Evolutionary conservation across 2,888 invertebrate species (phyloP).

Genomic region (Yponomeuta sedellus): DNA sequence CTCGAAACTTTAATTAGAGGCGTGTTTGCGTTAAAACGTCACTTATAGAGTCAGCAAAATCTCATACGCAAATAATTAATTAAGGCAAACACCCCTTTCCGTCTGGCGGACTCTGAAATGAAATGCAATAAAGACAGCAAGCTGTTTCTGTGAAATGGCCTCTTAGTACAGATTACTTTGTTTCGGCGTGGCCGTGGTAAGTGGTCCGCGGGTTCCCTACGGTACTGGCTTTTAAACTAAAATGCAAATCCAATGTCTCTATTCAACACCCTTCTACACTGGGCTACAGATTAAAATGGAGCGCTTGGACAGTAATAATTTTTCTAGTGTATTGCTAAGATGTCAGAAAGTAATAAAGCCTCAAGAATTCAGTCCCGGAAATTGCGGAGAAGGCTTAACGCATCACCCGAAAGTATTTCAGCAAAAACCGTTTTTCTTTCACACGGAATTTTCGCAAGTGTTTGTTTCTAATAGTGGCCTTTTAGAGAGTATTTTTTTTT

Average conservation of each 20-base stretch:
- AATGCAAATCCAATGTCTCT: constrained; percentile 11
- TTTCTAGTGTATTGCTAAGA: background rate
- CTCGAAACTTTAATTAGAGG: background rate
- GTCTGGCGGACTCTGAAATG: background rate
- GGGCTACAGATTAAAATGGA: too few relatives aligned
- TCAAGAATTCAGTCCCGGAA: background rate
- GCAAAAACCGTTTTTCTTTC: too few relatives aligned
- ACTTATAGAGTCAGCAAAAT: background rate
- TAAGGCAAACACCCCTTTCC: background rate
- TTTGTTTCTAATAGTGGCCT: too few relatives aligned
- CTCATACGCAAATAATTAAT: background rate
- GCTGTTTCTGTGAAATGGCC: constrained; percentile 16
- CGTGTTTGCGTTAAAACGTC: too few relatives aligned
- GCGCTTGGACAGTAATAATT: background rate
- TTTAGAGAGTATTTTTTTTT: too few relatives aligned
- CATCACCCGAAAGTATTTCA: too few relatives aligned
- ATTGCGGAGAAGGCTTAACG: background rate
- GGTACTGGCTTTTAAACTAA: background rate
- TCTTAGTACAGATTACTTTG: constrained; percentile 19
- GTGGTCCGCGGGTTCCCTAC: background rate
- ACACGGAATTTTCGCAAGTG: too few relatives aligned
- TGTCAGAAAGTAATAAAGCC: background rate
- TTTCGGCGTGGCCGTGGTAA: constrained; percentile 7
- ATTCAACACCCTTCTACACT: constrained; percentile 1
- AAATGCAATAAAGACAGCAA: constrained; percentile 9